These are phyloP conservation scores for Lucifuga dentata DNA, from an alignment of 2,113 vertebrate genomes.

Conservation along the genomic window DNA sequence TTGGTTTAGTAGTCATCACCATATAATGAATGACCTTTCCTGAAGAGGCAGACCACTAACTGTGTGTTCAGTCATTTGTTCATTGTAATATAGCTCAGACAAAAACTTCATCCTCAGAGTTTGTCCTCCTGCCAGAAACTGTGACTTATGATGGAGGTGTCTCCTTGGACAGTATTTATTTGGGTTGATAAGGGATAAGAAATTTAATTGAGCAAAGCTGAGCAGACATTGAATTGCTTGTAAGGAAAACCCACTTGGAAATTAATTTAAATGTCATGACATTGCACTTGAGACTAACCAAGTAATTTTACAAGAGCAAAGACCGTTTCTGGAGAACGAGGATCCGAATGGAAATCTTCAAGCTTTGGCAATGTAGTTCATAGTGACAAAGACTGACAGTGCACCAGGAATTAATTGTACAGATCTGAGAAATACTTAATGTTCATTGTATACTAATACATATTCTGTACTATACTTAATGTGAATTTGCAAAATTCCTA, in stretches of 20 bases:
- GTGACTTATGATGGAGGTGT: conserved; percentile 28
- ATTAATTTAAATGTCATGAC: conserved; percentile 18
- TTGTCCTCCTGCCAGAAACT: conserved; percentile 9
- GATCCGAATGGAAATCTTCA: background rate
- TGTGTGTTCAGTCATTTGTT: background rate
- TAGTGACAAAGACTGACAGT: conserved; percentile 28
- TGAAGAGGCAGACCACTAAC: background rate
- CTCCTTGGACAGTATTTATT: conserved; percentile 45
- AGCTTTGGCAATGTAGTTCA: conserved; percentile 37
- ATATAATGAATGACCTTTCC: conserved; percentile 6
- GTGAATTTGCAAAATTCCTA: conserved; percentile 76
- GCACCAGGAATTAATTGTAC: conserved; percentile 61
- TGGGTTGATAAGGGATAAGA: conserved; percentile 12
- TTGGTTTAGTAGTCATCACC: background rate
- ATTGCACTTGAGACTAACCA: conserved; percentile 49
- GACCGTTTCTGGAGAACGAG: conserved; percentile 3
- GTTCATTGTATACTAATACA: conserved; percentile 76
- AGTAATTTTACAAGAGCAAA: conserved; percentile 31
- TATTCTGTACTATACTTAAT: conserved; percentile 77
- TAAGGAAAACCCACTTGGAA: conserved; percentile 42
- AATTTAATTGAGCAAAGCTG: background rate
- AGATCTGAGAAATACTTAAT: conserved; percentile 67
- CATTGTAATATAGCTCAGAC: conserved; percentile 3
- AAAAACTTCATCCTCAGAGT: conserved; percentile 1
- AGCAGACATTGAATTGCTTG: conserved; percentile 12